Evolutionary conservation across 2,888 invertebrate species (phyloP), one percentile per base, ranked within the genome.

Genomic region (Leucophora obtusa): DNA sequence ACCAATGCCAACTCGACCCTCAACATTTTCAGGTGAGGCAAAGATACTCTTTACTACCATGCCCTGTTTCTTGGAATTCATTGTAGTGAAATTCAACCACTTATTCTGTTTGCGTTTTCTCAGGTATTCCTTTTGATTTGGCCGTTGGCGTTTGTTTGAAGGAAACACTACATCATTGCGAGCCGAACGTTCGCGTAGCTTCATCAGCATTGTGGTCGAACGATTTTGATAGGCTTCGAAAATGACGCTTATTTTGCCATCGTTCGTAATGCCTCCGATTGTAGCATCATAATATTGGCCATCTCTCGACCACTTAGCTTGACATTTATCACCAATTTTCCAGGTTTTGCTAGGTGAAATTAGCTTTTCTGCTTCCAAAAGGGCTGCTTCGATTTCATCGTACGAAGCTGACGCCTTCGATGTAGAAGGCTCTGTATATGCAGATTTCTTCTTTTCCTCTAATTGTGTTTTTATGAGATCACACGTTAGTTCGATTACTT

Each of bases 61-160:
- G 2, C 97, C 97, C 2, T 87, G 86, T 89, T 97, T 97, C 87
- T 96, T 96, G 24, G 94, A 92, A 58, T 96, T 97, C 92, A 98
- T 99, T 7, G 93, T 93, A 83, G 96, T 96, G 90, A 99, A 99
- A 82, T 95, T 94, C 18, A 98, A 92, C 99, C 99, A 99, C 91
- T 98, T 98, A 88, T 97, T 97, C 88, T 96, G 95, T 88, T 97
- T 97, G 89, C 98, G 97, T 91, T 97, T 96, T 89, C 97, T 97
- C 80, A 98, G 93, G 89, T 98, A 97, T 91, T 98, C 98, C 89
- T 96, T 94, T 88, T 97, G 96, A 86, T 96, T 95, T 50, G 93
- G 92, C 87, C 94, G 93, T 54, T 93, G 93, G 77, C 93, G 93
- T 87, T 96, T 96, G 62, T 86, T 88, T 11, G 90, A 88, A 0